Evolutionary conservation across 2,888 invertebrate species (phyloP).

Genomic region (Drosophila nigritarsus): DNA sequence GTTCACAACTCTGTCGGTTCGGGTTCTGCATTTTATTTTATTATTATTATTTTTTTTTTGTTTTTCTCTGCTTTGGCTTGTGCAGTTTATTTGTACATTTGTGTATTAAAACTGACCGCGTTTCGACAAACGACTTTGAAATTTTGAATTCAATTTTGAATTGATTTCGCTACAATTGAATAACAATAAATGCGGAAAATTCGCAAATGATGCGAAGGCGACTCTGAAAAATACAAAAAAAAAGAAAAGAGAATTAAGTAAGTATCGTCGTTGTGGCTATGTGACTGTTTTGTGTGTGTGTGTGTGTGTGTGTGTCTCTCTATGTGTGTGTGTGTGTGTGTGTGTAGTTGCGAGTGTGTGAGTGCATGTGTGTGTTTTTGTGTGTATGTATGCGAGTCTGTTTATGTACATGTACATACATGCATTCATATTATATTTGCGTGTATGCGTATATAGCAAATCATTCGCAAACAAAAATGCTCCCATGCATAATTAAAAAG

Average conservation of each 20-base stretch:
- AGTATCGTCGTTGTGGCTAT: conserved; percentile 67
- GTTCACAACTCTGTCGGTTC: conserved; percentile 77
- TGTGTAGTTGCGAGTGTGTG: conserved; percentile 21
- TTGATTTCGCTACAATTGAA: conserved; percentile 53
- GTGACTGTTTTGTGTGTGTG: conserved; percentile 32
- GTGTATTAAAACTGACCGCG: conserved; percentile 48
- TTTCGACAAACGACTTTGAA: conserved; percentile 39
- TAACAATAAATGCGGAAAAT: conserved; percentile 71
- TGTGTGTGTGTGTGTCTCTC: conserved; percentile 15
- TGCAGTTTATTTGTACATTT: conserved; percentile 66
- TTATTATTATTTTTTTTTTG: conserved; percentile 77
- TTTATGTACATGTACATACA: conserved; percentile 41
- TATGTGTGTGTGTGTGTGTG: conserved; percentile 12
- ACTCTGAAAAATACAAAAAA: conserved; percentile 50
- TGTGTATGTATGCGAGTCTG: conserved; percentile 26
- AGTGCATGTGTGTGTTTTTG: conserved; percentile 15
- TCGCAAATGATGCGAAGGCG: conserved; percentile 69
- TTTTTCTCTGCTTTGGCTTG: conserved; percentile 70
- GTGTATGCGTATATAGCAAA: conserved; percentile 52
- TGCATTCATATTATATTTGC: conserved; percentile 29
- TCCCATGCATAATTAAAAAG: conserved; percentile 54
- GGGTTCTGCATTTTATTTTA: conserved; percentile 79
- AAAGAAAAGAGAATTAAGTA: conserved; percentile 68
- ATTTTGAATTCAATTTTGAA: conserved; percentile 28
- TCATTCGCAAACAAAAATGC: conserved; percentile 61